phyloP scores from a whole-genome alignment of 1,140 invertebrate species.

The Plectus sambesii region DNA sequence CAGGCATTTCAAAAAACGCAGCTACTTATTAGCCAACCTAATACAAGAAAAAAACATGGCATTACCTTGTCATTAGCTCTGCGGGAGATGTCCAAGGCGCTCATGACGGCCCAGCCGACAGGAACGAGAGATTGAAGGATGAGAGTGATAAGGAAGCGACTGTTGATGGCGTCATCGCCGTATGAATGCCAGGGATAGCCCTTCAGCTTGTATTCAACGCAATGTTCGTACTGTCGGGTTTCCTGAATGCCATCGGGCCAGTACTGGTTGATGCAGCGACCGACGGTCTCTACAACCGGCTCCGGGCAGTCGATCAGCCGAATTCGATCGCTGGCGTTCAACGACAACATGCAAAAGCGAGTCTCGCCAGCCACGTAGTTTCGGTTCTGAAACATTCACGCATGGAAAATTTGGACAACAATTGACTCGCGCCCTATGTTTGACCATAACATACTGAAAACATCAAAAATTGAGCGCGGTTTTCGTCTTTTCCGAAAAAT shows the following conservation, averaged over 20 bases:
- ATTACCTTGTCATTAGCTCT: conserved; percentile 9
- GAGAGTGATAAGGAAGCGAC: conserved; percentile 2
- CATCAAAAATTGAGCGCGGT: no score
- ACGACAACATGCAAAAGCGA: conserved; percentile 11
- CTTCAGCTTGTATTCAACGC: conserved; percentile 10
- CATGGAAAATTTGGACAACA: no score
- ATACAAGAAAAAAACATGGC: neutral
- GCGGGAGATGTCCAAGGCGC: conserved; percentile 7
- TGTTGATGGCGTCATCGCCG: neutral
- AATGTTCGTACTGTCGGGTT: neutral
- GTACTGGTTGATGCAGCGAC: neutral
- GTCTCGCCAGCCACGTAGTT: neutral
- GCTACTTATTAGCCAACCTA: no score
- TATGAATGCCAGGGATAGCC: conserved; percentile 10
- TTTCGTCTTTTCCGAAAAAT: no score
- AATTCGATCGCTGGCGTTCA: conserved; percentile 10
- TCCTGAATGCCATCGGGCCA: conserved; percentile 5
- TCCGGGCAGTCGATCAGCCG: conserved; percentile 11
- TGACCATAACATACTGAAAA: no score
- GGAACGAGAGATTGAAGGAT: neutral
- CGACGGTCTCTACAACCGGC: neutral
- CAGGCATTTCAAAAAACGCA: no score
- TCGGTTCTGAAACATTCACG: neutral
- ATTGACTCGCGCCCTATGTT: no score
- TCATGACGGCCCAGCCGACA: conserved; percentile 10